A percentile compares a stretch with the other conserved stretches of the same genome.
phyloP scores from a whole-genome alignment of 2,113 vertebrate species.

The Dicaeum eximium region DNA sequence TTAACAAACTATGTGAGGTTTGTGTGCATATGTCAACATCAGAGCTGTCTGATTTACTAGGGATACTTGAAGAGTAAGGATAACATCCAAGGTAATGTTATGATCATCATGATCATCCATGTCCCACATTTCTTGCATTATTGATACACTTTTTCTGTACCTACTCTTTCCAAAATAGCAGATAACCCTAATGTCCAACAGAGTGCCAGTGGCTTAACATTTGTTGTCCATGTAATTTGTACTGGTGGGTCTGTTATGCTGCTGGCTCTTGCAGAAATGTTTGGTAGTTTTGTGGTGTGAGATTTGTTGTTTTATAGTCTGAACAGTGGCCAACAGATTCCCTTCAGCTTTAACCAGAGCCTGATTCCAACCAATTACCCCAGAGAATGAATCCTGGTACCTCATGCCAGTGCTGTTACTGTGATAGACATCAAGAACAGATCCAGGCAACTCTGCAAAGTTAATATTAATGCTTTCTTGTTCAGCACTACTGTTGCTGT shows the following conservation, averaged over 20 bases:
- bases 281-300: constrained; percentile 37
- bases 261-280: constrained; percentile 1
- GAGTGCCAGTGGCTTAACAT: not conserved
- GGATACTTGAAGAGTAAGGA: not conserved
- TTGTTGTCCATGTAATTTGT: not conserved
- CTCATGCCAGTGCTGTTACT: not conserved
- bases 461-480: not conserved
- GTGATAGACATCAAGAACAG: not conserved
- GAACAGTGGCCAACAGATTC: not conserved
- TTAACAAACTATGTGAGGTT: too few relatives aligned
- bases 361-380: not conserved
- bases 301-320: not conserved
- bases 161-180: not conserved
- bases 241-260: not conserved
- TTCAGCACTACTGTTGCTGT: not conserved
- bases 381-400: not conserved
- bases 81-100: not conserved
- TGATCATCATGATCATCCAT: not conserved
- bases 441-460: not conserved
- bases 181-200: not conserved
- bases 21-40: not conserved
- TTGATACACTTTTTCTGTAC: not conserved
- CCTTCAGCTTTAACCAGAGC: not conserved
- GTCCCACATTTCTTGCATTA: not conserved
- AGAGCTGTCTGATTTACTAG: not conserved